These are phyloP conservation scores for Leptogaster cylindrica DNA, from an alignment of 2,888 invertebrate genomes.

Conservation along the genomic window DNA sequence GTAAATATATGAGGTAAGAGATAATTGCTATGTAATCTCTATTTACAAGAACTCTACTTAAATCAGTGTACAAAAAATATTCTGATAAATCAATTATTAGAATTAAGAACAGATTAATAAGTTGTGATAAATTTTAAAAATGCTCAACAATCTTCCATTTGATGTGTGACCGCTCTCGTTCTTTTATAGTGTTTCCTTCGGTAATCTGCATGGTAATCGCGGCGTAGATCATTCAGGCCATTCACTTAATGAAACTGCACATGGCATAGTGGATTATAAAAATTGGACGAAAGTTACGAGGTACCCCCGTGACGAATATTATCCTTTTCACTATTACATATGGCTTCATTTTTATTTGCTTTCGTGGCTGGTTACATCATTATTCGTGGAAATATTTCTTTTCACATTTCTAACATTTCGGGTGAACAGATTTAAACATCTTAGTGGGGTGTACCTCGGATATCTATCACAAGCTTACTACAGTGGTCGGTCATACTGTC, in stretches of 20 bases:
- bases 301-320: conserved; percentile 59
- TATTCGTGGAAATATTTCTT: too few species aligned
- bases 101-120: conserved; percentile 10
- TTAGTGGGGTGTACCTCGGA: conserved; percentile 48
- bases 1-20: conserved; percentile 80
- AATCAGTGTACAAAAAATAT: too few species aligned
- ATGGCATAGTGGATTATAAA: conserved; percentile 67
- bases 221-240: conserved; percentile 61
- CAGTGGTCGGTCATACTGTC: too few species aligned
- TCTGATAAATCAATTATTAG: too few species aligned
- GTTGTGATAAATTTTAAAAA: conserved; percentile 10
- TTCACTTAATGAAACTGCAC: conserved; percentile 65
- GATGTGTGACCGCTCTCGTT: conserved; percentile 30
- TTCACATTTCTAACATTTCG: conserved; percentile 13
- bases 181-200: conserved; percentile 49
- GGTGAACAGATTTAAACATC: too few species aligned
- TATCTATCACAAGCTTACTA: too few species aligned
- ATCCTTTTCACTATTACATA: conserved; percentile 12
- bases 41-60: neutral
- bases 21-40: neutral
- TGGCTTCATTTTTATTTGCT: conserved; percentile 19
- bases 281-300: conserved; percentile 66
- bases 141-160: conserved; percentile 5
- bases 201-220: conserved; percentile 48
- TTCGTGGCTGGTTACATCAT: too few species aligned